Base-by-base conservation (phyloP, 2,113 vertebrate species). In the Channa argus region DNA sequence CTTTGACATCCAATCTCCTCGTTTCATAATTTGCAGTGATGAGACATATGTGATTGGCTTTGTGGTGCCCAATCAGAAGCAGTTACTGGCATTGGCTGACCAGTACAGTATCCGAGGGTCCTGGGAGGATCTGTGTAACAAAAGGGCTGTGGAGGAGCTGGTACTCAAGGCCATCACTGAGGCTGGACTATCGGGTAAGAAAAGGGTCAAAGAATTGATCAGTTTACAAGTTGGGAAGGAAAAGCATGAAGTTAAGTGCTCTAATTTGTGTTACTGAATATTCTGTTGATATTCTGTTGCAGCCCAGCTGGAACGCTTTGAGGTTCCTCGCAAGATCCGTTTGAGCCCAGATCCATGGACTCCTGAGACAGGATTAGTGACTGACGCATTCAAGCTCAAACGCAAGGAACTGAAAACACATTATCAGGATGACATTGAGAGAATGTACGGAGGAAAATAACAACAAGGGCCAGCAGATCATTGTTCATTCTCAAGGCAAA, bases 31-130 rank as follows among this genome's bases (percentile, higher is more conserved):
- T 24, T 90, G 67, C 92, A 99, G 97, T 77, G 96, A 97, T 11
- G 96, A 99, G 92, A 96, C 95, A 8, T 99, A 97, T 0, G 96
- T 97, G 87, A 95, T 99, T 88, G 95, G 96, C 88, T 99, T 99
- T 77, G 89, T 98, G 92, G 98, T 99, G 92, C 97, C 98, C 93
- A 98, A 97, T 93, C 96, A 99, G 92, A 98, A 97, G 92, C 96
- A 97, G 49, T 91, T 99, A 0, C 84, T 92, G 74, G 93, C 94
- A 54, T 85, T 99, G 78, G 97, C 97, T 47, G 92, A 92, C 33
- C 94, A 94, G 80, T 95, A 94, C 65, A 86, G 92, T 37, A 89
- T 97, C 81, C 75, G 79, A 47, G 97, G 96, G 56, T 95, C 93
- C 0, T 94, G 92, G 94, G 95, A 96, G 80, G 96, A 98, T 80